Percentiles rank a stretch among this genome's conserved stretches.
These are phyloP conservation scores for Eubasilissa regina DNA, from an alignment of 1,140 invertebrate genomes.

Conservation along the genomic window DNA sequence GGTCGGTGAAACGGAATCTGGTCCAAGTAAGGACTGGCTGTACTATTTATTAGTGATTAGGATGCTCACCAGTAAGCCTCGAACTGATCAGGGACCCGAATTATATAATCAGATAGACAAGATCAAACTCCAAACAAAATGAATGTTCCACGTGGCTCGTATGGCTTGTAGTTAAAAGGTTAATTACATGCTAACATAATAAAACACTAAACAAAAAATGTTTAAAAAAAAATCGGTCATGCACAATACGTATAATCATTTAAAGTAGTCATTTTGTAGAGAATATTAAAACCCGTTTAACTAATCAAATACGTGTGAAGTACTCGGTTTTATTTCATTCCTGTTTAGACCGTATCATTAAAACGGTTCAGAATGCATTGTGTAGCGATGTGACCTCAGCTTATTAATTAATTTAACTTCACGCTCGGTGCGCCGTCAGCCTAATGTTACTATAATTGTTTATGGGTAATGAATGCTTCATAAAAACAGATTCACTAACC, in stretches of 20 bases:
- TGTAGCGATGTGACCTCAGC: neutral
- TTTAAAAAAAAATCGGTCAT: neutral
- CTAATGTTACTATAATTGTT: constrained; percentile 49
- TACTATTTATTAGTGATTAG: too few species aligned
- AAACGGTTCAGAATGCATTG: constrained; percentile 21
- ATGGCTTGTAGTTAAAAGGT: neutral
- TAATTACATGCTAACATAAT: constrained; percentile 6
- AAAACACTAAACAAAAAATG: constrained; percentile 21
- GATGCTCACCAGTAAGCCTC: too few species aligned
- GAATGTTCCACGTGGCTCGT: neutral
- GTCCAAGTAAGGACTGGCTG: too few species aligned
- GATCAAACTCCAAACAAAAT: too few species aligned
- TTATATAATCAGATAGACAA: too few species aligned
- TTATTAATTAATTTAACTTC: constrained; percentile 46
- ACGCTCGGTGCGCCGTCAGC: constrained; percentile 19
- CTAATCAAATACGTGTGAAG: constrained; percentile 27
- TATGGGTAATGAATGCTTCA: constrained; percentile 14
- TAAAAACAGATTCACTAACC: neutral
- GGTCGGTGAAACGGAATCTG: too few species aligned
- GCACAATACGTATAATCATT: constrained; percentile 4
- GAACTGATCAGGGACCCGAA: too few species aligned
- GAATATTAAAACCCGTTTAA: constrained; percentile 34
- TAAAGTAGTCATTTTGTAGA: constrained; percentile 19
- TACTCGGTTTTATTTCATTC: neutral
- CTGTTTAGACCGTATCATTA: neutral